Conservation (phyloP, 2,113 vertebrate species). For the Saimiri boliviensis region DNA sequence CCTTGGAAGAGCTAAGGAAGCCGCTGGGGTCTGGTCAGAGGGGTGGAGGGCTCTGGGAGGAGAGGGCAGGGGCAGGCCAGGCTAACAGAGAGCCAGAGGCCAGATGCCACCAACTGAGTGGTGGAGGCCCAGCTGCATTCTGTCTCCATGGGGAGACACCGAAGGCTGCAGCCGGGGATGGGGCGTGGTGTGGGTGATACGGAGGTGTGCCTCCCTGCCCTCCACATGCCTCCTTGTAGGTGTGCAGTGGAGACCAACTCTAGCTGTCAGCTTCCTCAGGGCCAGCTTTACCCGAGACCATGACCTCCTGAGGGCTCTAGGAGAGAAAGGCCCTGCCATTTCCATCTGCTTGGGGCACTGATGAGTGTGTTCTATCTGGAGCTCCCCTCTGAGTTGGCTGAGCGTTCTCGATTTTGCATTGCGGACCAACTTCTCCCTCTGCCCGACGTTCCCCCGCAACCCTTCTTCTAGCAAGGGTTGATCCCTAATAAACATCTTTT, state of each 20-base stretch:
- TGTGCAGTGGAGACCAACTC: background rate
- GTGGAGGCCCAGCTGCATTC: slow-evolving; percentile 75
- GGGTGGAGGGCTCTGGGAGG: slow-evolving; percentile 64
- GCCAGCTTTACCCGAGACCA: background rate
- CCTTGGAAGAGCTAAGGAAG: background rate
- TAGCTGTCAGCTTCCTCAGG: background rate
- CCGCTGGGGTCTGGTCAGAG: slow-evolving; percentile 69
- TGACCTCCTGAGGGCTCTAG: background rate
- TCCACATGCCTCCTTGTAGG: no score
- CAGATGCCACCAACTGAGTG: background rate
- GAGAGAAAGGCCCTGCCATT: background rate
- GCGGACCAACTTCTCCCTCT: background rate
- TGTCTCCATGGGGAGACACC: slow-evolving; percentile 75
- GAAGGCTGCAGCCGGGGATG: slow-evolving; percentile 83
- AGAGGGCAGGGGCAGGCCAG: slow-evolving; percentile 66
- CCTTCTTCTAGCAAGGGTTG: background rate
- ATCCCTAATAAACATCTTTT: background rate
- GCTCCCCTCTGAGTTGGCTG: background rate
- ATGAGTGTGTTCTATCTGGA: background rate
- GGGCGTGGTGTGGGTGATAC: background rate
- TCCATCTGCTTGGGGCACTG: background rate
- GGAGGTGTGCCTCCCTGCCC: background rate
- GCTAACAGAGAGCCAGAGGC: slow-evolving; percentile 61
- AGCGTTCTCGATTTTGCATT: background rate
- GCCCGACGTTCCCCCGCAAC: background rate